Evolutionary conservation across 2,797 vertebrate species (phyloP).

Genomic region (Hippoglossus hippoglossus): DNA sequence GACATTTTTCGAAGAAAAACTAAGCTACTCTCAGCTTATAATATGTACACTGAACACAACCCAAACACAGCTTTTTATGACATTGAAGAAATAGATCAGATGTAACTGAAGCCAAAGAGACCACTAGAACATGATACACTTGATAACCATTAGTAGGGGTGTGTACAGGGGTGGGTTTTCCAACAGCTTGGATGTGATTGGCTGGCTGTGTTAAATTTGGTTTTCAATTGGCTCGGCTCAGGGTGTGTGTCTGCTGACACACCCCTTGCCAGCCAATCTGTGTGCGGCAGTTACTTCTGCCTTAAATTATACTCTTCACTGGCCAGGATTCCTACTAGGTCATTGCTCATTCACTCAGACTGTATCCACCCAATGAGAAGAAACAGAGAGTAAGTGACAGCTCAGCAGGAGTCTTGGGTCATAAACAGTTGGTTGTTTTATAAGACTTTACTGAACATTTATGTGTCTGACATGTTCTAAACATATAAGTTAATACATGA

Average conservation of each 20-base stretch:
- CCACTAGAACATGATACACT: background rate
- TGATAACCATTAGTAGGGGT: background rate
- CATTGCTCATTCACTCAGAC: slow-evolving; percentile 34
- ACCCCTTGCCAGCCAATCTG: slow-evolving; percentile 19
- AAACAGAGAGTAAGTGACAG: slow-evolving; percentile 15
- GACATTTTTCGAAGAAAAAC: too few relatives aligned
- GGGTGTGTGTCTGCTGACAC: slow-evolving; percentile 54
- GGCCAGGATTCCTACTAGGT: slow-evolving; percentile 17
- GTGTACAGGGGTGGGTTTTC: slow-evolving; percentile 14
- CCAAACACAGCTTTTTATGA: background rate
- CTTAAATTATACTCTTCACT: slow-evolving; percentile 5
- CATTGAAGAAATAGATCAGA: background rate
- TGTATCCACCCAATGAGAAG: slow-evolving; percentile 32
- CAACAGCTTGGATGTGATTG: slow-evolving; percentile 32
- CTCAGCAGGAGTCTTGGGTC: background rate
- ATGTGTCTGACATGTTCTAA: background rate
- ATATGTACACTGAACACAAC: background rate
- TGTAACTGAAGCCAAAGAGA: background rate
- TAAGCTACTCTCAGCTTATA: too few relatives aligned
- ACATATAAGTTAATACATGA: background rate
- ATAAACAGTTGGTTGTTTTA: background rate
- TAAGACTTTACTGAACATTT: slow-evolving; percentile 3
- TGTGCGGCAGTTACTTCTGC: slow-evolving; percentile 21
- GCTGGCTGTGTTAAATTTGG: slow-evolving; percentile 22
- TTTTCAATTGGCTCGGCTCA: slow-evolving; percentile 42